phyloP scores from a whole-genome alignment of 2,113 vertebrate species.

The Boleophthalmus pectinirostris region DNA sequence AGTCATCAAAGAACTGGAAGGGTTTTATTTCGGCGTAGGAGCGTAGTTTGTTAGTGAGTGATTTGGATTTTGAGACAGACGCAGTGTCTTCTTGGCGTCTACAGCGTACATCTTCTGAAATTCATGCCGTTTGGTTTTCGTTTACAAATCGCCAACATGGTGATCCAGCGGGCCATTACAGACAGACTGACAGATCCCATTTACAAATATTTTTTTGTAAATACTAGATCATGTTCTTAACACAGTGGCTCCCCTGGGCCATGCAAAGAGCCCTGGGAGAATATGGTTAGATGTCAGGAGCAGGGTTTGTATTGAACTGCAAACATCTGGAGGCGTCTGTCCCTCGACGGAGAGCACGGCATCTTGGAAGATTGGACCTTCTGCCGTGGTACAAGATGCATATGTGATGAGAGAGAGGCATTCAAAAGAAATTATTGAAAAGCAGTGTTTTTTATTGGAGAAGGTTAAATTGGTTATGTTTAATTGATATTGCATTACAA shows the following conservation, averaged over 20 bases:
- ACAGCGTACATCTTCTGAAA: slow-evolving; percentile 64
- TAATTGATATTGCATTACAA: too few species aligned
- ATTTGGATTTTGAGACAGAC: slow-evolving; percentile 64
- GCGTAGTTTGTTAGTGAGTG: slow-evolving; percentile 39
- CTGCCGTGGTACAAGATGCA: slow-evolving; percentile 59
- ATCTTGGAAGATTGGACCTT: slow-evolving; percentile 67
- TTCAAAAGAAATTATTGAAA: not conserved
- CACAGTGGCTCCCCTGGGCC: slow-evolving; percentile 64
- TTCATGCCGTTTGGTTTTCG: slow-evolving; percentile 57
- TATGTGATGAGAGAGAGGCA: not conserved
- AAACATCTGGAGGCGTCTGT: slow-evolving; percentile 71
- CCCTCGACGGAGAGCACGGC: slow-evolving; percentile 36
- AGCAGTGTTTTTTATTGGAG: not conserved
- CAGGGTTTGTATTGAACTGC: slow-evolving; percentile 61
- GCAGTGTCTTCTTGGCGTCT: slow-evolving; percentile 52
- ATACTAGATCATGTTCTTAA: slow-evolving; percentile 80
- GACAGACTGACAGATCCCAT: slow-evolving; percentile 69
- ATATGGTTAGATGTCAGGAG: slow-evolving; percentile 47
- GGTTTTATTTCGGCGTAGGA: slow-evolving; percentile 57
- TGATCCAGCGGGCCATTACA: slow-evolving; percentile 44
- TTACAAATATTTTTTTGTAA: slow-evolving; percentile 85
- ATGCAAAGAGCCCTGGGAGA: slow-evolving; percentile 61
- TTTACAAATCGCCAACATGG: slow-evolving; percentile 44
- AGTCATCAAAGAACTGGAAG: slow-evolving; percentile 56
- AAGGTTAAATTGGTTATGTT: not conserved